Evolutionary conservation across 2,113 vertebrate species (phyloP), one percentile per base, ranked within the genome.

Genomic region (Microtus oregoni): DNA sequence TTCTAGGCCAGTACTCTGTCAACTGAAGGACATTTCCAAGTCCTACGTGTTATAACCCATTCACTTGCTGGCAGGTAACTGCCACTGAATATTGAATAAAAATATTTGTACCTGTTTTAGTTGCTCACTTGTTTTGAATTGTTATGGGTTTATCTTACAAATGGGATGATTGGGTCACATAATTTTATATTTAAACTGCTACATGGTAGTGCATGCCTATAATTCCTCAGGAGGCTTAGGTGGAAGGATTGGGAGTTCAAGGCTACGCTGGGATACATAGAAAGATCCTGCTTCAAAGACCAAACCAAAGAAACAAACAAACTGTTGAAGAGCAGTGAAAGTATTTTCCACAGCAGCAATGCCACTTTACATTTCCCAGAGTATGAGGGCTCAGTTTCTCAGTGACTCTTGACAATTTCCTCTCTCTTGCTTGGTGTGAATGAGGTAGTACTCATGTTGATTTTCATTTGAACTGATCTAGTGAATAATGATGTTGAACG

Each of bases 381-480:
- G 50, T 20, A 7, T 68, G 38, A 70, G 2, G 6, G 11, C n/a
- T 55, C 28, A 52, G 0, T 12, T 89, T 83, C 55, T 83, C 50
- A 22, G 10, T 50, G 7, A 15, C 14, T 20, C 24, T 61, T 41
- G 32, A 10, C 44, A 4, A 14, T 89, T 91, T 38, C 30, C 24
- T 26, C 15, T 38, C 63, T 7, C 41, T 1, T 38, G 70, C 9
- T 82, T 75, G 3, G 61, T 72, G 22, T 17, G 3, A 55, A 24
- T 38, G 24, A 91, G 73, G 50, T 24, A 38, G 38, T 26, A 38
- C 30, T 91, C 79, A 22, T 14, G 17, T 22, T 14, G 32, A 50
- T 38, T 96, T 92, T 55, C 35, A 91, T 38, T 81, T 72, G 47
- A 63, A 52, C 65, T 82, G 72, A 38, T 38, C 11, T 52, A 52